Evolutionary conservation across 2,888 invertebrate genomes (phyloP).

Genomic region (Dromius quadrimaculatus): DNA sequence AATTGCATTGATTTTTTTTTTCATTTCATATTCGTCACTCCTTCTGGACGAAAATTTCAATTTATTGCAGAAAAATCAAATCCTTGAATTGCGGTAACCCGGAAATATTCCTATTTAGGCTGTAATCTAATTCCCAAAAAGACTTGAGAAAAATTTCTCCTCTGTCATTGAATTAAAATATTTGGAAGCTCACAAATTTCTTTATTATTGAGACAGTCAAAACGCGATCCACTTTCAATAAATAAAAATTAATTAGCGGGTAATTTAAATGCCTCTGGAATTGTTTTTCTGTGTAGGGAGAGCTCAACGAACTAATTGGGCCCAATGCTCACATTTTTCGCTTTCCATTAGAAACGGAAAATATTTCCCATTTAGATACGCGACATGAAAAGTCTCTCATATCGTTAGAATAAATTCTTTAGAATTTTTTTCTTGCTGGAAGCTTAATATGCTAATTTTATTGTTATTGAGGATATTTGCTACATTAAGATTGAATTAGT

Average conservation of each 20-base stretch:
- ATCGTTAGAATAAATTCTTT: background rate
- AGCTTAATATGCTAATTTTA: slow-evolving; percentile 16
- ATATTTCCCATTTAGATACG: slow-evolving; percentile 3
- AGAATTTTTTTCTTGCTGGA: background rate
- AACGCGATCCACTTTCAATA: no score
- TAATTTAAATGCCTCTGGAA: slow-evolving; percentile 21
- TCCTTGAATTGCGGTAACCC: no score
- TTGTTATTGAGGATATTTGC: no score
- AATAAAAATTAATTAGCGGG: background rate
- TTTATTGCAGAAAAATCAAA: no score
- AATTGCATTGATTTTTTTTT: no score
- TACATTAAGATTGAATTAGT: no score
- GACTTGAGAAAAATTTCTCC: background rate
- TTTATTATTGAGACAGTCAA: no score
- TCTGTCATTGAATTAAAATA: slow-evolving; percentile 18
- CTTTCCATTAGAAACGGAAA: slow-evolving; percentile 4
- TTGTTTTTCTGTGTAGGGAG: slow-evolving; percentile 8
- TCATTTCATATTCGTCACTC: no score
- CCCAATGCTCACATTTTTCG: background rate
- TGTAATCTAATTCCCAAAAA: no score
- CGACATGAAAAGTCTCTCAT: slow-evolving; percentile 16
- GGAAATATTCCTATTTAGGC: no score
- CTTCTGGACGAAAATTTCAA: no score
- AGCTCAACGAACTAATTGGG: background rate
- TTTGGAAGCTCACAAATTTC: background rate